phyloP scores from a whole-genome alignment of 2,113 vertebrate species.

The Eidolon helvum region DNA sequence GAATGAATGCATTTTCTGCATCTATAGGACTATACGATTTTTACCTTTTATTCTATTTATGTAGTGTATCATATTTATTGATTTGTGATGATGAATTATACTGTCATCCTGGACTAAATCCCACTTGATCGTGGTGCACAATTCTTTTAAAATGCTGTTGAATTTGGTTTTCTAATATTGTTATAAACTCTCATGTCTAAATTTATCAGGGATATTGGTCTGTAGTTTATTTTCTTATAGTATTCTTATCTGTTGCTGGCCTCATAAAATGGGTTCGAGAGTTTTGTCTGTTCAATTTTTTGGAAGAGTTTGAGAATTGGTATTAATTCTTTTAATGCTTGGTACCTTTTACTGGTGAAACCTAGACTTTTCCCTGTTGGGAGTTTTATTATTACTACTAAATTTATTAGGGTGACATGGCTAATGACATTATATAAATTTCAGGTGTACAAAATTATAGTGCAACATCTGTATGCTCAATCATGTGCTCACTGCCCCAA shows the following conservation, averaged over 20 bases:
- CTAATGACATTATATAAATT: background rate
- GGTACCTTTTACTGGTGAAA: background rate
- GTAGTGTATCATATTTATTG: background rate
- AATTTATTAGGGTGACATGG: background rate
- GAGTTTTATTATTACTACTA: background rate
- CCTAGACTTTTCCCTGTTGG: background rate
- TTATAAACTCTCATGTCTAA: background rate
- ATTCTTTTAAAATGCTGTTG: background rate
- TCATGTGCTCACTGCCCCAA: background rate
- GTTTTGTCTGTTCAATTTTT: background rate
- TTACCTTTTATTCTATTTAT: background rate
- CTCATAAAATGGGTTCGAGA: background rate
- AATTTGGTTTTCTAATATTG: background rate
- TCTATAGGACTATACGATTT: background rate
- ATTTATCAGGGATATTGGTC: background rate
- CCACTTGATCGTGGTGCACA: background rate
- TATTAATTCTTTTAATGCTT: background rate
- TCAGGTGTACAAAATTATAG: background rate
- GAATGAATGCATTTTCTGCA: background rate
- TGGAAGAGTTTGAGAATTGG: background rate
- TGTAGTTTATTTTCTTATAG: background rate
- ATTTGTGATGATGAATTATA: background rate
- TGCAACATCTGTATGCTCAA: background rate
- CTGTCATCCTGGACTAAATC: background rate
- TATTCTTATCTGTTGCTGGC: background rate